Percentiles rank a stretch among this genome's conserved stretches.
Evolutionary conservation across 2,888 invertebrate genomes (phyloP).

Genomic region (Hedychridium roseum): DNA sequence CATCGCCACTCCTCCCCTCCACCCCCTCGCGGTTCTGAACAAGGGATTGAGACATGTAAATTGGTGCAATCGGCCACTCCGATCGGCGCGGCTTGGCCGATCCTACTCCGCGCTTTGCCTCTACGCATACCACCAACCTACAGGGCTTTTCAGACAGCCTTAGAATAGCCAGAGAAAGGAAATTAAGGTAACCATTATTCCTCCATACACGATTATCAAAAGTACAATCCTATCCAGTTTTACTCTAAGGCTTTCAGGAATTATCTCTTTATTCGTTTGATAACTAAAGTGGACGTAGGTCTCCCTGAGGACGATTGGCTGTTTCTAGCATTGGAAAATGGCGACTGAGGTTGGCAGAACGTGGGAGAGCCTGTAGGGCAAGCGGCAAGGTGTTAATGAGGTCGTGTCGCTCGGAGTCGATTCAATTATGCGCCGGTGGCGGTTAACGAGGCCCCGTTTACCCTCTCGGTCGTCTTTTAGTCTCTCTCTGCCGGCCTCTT

Average conservation of each 20-base stretch:
- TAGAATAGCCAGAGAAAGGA: no score
- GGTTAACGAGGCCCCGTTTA: slow-evolving; percentile 60
- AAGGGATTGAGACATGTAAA: slow-evolving; percentile 63
- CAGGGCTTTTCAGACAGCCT: slow-evolving; percentile 41
- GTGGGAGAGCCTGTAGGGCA: slow-evolving; percentile 60
- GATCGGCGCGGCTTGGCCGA: slow-evolving; percentile 51
- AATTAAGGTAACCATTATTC: no score
- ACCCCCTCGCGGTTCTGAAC: slow-evolving; percentile 24
- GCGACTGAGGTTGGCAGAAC: no score
- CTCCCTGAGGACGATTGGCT: no score
- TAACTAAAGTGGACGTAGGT: no score
- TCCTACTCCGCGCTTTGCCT: slow-evolving; percentile 37
- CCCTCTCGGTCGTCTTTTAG: slow-evolving; percentile 54
- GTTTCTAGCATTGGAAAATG: no score
- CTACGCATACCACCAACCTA: slow-evolving; percentile 40
- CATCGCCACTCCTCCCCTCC: not conserved
- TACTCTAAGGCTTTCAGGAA: no score
- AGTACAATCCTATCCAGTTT: no score
- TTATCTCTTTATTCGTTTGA: no score
- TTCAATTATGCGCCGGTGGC: slow-evolving; percentile 62
- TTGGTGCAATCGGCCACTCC: slow-evolving; percentile 57
- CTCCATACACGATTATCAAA: no score
- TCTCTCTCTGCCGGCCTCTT: slow-evolving; percentile 49
- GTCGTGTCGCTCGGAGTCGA: slow-evolving; percentile 63
- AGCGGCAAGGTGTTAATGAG: slow-evolving; percentile 63